Evolutionary conservation across 2,113 vertebrate genomes (phyloP).

Genomic region (human): GRCh38 chr5:468001-468500

Average conservation of each 20-base stretch:
- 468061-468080: not conserved
- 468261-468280: not conserved
- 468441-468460: too few relatives aligned
- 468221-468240: not conserved
- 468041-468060: not conserved
- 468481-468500: not conserved
- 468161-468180: too few relatives aligned
- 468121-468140: not conserved
- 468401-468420: not conserved
- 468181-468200: not conserved
- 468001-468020: not conserved
- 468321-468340: not conserved
- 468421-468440: not conserved
- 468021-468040: too few relatives aligned
- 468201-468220: not conserved
- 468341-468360: too few relatives aligned
- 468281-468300: too few relatives aligned
- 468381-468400: not conserved
- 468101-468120: too few relatives aligned
- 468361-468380: not conserved
- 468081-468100: not conserved
- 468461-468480: not conserved
- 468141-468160: not conserved
- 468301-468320: not conserved
- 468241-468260: not conserved